Conservation (phyloP, 2,797 vertebrate species). For the Labroides dimidiatus region DNA sequence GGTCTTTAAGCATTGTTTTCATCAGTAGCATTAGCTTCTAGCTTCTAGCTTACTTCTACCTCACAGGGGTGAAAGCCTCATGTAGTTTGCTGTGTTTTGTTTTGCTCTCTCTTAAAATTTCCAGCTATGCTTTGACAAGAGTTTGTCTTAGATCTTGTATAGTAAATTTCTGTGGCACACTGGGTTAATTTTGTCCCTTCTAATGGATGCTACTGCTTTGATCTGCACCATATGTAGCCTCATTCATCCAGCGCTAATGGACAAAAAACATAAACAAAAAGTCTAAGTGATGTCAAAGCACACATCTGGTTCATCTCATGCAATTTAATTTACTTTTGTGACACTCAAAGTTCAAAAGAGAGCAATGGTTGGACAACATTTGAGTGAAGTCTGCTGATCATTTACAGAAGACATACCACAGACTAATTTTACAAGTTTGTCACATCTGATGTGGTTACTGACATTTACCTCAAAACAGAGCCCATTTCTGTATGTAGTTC, state of each 20-base stretch:
- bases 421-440: background rate
- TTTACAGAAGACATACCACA: background rate
- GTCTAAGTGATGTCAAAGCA: background rate
- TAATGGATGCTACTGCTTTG: conserved; percentile 28
- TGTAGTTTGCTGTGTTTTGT: too few species aligned
- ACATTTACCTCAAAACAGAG: background rate
- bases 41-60: too few species aligned
- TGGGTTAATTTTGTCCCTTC: conserved; percentile 15
- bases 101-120: too few species aligned
- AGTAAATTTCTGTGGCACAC: conserved; percentile 41
- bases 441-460: background rate
- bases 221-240: conserved; percentile 51
- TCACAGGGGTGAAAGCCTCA: too few species aligned
- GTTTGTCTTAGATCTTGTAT: too few species aligned
- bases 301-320: background rate
- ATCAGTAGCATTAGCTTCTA: too few species aligned
- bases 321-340: background rate
- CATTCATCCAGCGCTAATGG: conserved; percentile 11
- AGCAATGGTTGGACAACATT: background rate
- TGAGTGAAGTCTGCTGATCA: conserved; percentile 3
- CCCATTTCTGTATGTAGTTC: background rate
- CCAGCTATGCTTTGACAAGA: too few species aligned
- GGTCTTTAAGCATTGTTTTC: too few species aligned
- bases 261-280: conserved; percentile 10
- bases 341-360: background rate